Conservation (phyloP, 2,113 vertebrate species). For the Oenanthe oenanthe region DNA sequence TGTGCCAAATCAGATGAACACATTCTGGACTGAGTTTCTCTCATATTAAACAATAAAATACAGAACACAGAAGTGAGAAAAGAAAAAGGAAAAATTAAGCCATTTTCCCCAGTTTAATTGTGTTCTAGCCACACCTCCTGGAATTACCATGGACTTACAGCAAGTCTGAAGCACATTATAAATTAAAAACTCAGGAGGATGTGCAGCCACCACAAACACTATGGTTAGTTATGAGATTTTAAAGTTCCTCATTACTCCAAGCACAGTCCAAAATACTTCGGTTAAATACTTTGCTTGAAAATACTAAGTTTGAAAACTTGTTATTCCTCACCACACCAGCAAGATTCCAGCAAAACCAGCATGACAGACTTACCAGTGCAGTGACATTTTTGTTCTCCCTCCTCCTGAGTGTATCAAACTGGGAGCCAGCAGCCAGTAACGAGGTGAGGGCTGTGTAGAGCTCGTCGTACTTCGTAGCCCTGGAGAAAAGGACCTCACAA, state of each 20-base stretch:
- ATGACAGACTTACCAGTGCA: slow-evolving; percentile 79
- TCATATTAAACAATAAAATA: neutral
- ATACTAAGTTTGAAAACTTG: neutral
- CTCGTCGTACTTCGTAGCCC: slow-evolving; percentile 87
- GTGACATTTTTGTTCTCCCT: slow-evolving; percentile 90
- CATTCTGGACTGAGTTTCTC: neutral
- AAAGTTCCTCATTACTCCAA: neutral
- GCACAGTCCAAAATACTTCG: neutral
- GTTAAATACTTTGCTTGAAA: neutral
- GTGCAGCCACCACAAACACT: accelerated
- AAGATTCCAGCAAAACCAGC: neutral
- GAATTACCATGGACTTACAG: neutral
- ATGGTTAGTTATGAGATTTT: neutral
- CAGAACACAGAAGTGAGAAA: neutral
- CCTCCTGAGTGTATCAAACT: slow-evolving; percentile 90
- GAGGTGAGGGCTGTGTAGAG: slow-evolving; percentile 88
- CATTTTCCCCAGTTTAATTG: neutral
- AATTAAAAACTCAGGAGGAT: neutral
- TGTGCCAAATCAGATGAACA: neutral
- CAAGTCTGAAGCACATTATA: neutral
- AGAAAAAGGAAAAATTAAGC: neutral
- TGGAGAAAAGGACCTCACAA: slow-evolving; percentile 90
- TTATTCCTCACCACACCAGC: neutral
- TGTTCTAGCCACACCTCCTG: neutral
- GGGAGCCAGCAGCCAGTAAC: slow-evolving; percentile 89